Conservation (phyloP, 2,888 invertebrate genomes). For the Ptycholaimellus sp. region DNA sequence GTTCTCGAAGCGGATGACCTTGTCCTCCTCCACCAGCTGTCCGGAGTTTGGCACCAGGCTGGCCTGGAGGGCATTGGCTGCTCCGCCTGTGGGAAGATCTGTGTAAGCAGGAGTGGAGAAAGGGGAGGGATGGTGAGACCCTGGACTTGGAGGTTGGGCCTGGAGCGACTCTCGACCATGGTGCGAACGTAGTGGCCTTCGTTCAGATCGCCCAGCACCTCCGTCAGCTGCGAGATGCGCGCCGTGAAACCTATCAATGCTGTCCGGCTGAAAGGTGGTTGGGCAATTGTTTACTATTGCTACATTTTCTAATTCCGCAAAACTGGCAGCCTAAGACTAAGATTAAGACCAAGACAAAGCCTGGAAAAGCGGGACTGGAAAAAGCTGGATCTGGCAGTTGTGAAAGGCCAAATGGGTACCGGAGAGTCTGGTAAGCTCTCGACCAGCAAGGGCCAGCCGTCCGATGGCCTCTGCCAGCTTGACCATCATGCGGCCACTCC, state of each 20-base stretch:
- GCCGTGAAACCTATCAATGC: slow-evolving; percentile 69
- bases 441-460: slow-evolving; percentile 66
- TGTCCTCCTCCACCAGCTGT: slow-evolving; percentile 61
- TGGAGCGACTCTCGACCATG: no score
- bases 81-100: background rate
- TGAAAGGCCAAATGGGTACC: no score
- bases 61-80: slow-evolving; percentile 64
- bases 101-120: no score
- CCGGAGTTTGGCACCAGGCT: slow-evolving; percentile 87
- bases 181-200: slow-evolving; percentile 43
- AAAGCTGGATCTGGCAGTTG: no score
- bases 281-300: background rate
- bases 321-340: no score
- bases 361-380: no score
- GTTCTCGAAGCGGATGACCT: slow-evolving; percentile 60
- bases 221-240: slow-evolving; percentile 61
- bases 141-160: no score
- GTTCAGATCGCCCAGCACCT: slow-evolving; percentile 46
- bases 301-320: background rate
- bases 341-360: no score
- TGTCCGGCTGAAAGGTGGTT: background rate
- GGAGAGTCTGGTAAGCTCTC: background rate
- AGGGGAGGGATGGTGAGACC: background rate
- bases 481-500: slow-evolving; percentile 78
- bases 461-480: slow-evolving; percentile 93